Base-by-base conservation (phyloP, 2,113 vertebrate species). In the Eclectus roratus region DNA sequence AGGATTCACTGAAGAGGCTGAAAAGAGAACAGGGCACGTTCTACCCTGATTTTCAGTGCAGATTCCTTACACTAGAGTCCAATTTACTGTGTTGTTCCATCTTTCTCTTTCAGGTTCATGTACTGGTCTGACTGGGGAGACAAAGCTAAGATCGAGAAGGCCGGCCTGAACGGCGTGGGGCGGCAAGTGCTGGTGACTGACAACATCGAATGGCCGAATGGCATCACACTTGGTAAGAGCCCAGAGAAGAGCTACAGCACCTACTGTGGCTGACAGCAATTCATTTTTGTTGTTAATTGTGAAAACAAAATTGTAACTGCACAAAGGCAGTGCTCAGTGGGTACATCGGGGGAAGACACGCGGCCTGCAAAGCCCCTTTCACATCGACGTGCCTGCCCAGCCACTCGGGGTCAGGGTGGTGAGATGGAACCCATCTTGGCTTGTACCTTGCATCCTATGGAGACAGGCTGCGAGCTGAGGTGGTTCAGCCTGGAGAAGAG, bases 111-210 rank as follows among this genome's bases (percentile, higher is more conserved):
- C 90, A 99, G 99, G 96, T 99, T 99, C 96, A 99, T 99, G 99
- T 99, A 99, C 94, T 99, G 99, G 99, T 99, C 99, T 68, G 99
- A 99, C 97, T 99, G 99, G 99, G 99, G 99, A 41, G 97, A 97
- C 94, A 97, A 98, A 80, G 99, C 99, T 39, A 99, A 99, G 98
- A 99, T 99, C 1, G 99, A 99, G 97, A 99, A 99, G 94, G 98
- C 99, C 7, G 99, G 99, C 11, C 98, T 99, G 98, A 99, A 99
- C 0, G 99, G 99, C 8, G 96, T 98, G 79, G 98, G 99, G 88
- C 98, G 99, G 49, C 99, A 98, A 69, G 98, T 99, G 85, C 97
- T 99, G 96, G 99, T 99, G 69, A 98, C 98, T 1, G 98, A 99
- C 87, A 98, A 99, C 85, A 99, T 99, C 5, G 99, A 99, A 93